These are phyloP conservation scores for Mesochorus sp. DNA, from an alignment of 2,888 invertebrate genomes.

Conservation along the genomic window DNA sequence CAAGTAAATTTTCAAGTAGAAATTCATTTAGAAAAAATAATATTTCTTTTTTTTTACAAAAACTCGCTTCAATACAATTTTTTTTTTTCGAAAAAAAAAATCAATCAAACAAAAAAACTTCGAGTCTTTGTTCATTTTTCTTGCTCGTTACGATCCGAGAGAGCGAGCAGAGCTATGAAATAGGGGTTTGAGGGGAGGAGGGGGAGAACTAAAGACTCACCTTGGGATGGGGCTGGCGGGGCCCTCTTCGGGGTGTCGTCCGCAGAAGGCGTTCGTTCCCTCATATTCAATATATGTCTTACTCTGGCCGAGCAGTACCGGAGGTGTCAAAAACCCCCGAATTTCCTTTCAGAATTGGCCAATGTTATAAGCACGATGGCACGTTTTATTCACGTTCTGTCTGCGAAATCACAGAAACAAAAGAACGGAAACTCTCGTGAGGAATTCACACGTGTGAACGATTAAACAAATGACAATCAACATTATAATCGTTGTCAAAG, in stretches of 20 bases:
- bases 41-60: too few species aligned
- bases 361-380: slow-evolving; percentile 71
- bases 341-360: slow-evolving; percentile 68
- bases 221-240: slow-evolving; percentile 79
- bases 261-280: slow-evolving; percentile 81
- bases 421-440: slow-evolving; percentile 47
- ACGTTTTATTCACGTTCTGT: slow-evolving; percentile 68
- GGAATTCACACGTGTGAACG: slow-evolving; percentile 38
- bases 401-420: slow-evolving; percentile 69
- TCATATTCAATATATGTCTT: slow-evolving; percentile 74
- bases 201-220: slow-evolving; percentile 71
- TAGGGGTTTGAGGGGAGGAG: slow-evolving; percentile 2
- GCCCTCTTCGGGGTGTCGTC: slow-evolving; percentile 81
- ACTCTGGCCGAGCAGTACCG: not conserved
- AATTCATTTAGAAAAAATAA: too few species aligned
- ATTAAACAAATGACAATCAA: not conserved
- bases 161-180: not conserved
- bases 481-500: not conserved
- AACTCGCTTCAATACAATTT: too few species aligned
- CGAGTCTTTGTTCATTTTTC: too few species aligned
- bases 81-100: not conserved
- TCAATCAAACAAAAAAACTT: too few species aligned
- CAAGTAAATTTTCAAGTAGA: too few species aligned
- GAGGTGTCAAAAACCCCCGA: slow-evolving; percentile 31
- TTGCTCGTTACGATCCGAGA: not conserved